Conservation (phyloP, 2,113 vertebrate species). For the Dipodomys merriami region DNA sequence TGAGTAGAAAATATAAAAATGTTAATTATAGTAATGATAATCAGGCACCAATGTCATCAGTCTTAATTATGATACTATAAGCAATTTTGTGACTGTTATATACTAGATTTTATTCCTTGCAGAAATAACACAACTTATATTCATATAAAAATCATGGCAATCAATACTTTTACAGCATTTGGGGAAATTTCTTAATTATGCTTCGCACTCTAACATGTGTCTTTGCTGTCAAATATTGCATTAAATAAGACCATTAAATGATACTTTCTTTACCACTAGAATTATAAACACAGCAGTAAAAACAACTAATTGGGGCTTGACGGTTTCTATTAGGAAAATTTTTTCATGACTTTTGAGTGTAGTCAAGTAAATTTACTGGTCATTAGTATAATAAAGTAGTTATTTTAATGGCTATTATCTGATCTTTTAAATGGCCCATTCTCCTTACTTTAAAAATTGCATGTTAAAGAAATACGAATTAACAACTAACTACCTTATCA, state of each 20-base stretch:
- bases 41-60: background rate
- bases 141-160: background rate
- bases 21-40: conserved; percentile 1
- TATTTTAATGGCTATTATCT: background rate
- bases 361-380: background rate
- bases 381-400: background rate
- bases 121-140: background rate
- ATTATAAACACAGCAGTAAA: conserved; percentile 66
- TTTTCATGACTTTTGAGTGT: background rate
- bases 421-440: background rate
- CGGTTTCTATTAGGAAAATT: conserved; percentile 20
- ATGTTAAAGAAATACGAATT: background rate
- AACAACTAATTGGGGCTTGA: conserved; percentile 54
- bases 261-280: conserved; percentile 4
- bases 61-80: background rate
- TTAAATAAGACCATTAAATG: conserved; percentile 66
- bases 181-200: conserved; percentile 59
- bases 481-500: no score
- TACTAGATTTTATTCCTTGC: conserved; percentile 48
- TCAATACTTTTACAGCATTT: conserved; percentile 28
- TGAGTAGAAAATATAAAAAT: conserved; percentile 38
- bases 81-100: background rate
- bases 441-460: background rate
- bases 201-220: conserved; percentile 62
- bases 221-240: conserved; percentile 71